A percentile compares a stretch with the other conserved stretches of the same genome.
Conservation (phyloP, 2,888 invertebrate genomes). For the Fissipunctia ypsillon region DNA sequence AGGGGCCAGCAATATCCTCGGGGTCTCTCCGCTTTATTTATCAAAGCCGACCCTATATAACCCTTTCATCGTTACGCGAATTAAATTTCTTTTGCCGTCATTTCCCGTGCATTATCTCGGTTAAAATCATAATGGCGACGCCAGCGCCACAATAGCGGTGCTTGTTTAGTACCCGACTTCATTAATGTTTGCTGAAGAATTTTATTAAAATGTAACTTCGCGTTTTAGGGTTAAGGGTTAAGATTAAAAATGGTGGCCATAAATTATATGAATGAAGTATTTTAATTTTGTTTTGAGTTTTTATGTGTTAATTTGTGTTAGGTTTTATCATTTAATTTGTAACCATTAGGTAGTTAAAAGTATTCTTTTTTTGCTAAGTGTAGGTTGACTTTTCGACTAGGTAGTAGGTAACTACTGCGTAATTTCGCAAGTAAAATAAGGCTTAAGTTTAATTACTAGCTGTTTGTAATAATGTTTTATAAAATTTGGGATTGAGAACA, state of each 20-base stretch:
- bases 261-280: conserved; percentile 46
- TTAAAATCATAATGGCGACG: conserved; percentile 89
- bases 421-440: neutral
- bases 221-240: conserved; percentile 81
- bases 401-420: neutral
- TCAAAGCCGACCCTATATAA: conserved; percentile 87
- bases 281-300: conserved; percentile 34
- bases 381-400: neutral
- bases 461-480: neutral
- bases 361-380: neutral
- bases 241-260: conserved; percentile 64
- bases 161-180: conserved; percentile 84
- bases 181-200: conserved; percentile 89
- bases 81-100: conserved; percentile 91
- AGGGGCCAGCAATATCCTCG: conserved; percentile 85
- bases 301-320: conserved; percentile 23
- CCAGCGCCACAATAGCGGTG: conserved; percentile 83
- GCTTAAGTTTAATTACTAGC: too few species aligned
- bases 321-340: neutral
- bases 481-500: neutral
- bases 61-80: conserved; percentile 90
- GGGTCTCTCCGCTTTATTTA: conserved; percentile 87
- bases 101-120: conserved; percentile 91
- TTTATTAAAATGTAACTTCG: conserved; percentile 90
- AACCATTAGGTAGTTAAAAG: fast-evolving